phyloP scores from a whole-genome alignment of 2,113 vertebrate genomes.

The Meleagris gallopavo region DNA sequence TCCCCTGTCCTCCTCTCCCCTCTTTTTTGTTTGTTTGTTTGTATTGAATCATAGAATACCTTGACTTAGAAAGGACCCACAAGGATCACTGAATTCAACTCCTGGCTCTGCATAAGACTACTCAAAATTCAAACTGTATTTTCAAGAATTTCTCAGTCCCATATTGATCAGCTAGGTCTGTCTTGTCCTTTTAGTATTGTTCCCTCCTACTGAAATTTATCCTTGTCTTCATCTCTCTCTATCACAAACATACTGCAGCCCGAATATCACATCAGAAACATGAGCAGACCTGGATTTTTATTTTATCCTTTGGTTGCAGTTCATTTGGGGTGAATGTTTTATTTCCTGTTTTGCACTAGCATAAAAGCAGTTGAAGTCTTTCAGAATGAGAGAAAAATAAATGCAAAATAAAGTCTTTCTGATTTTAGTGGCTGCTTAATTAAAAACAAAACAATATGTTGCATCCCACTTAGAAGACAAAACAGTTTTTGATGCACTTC shows the following conservation, averaged over 20 bases:
- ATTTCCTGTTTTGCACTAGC: conserved; percentile 42
- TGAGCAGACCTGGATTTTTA: background rate
- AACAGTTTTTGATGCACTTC: background rate
- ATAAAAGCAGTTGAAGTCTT: conserved; percentile 15
- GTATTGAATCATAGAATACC: background rate
- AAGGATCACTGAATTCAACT: background rate
- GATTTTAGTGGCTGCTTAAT: conserved; percentile 50
- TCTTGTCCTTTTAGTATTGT: background rate
- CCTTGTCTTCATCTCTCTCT: background rate
- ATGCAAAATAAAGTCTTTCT: background rate
- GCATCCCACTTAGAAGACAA: conserved; percentile 15
- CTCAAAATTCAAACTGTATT: background rate
- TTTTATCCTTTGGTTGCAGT: background rate
- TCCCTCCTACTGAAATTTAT: background rate
- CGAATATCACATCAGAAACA: background rate
- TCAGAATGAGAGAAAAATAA: conserved; percentile 2
- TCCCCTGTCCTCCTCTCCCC: no score
- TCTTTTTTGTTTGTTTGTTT: background rate
- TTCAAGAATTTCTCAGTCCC: no score
- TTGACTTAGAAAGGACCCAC: background rate
- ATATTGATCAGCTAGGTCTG: no score
- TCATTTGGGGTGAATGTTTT: background rate
- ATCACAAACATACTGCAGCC: background rate
- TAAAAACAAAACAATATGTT: conserved; percentile 28
- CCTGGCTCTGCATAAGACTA: background rate